Evolutionary conservation across 1,140 invertebrate species (phyloP).

Genomic region (Heliothis subflexa): DNA sequence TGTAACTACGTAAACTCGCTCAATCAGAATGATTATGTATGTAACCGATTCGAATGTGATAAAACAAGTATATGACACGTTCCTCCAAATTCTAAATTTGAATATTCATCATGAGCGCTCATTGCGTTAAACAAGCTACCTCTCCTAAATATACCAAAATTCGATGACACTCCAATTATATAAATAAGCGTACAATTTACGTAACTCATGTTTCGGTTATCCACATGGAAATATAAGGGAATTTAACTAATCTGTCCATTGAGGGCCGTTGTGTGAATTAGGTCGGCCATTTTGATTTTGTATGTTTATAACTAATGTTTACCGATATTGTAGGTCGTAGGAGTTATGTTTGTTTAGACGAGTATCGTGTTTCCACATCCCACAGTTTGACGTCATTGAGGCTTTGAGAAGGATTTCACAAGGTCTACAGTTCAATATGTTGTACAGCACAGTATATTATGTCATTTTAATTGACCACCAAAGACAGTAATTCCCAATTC

Average conservation of each 20-base stretch:
- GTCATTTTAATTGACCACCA: background rate
- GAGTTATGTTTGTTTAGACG: no score
- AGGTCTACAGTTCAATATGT: no score
- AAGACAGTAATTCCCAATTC: background rate
- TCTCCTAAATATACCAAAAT: background rate
- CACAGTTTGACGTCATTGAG: no score
- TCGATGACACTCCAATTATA: background rate
- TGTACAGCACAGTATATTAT: background rate
- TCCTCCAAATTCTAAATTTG: background rate
- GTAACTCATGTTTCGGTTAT: background rate
- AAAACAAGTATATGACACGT: no score
- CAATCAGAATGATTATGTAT: no score
- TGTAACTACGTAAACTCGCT: no score
- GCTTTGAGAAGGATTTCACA: no score
- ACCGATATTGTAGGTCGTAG: background rate
- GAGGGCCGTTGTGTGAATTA: background rate
- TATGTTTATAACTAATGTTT: background rate
- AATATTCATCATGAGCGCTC: background rate
- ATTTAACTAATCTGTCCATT: background rate
- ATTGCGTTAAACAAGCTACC: background rate
- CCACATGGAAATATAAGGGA: background rate
- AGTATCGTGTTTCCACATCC: no score
- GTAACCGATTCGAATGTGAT: no score
- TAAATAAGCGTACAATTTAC: background rate
- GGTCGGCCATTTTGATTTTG: conserved; percentile 2